Evolutionary conservation across 1,140 invertebrate genomes (phyloP).

Genomic region (Drosophila hydei): DNA sequence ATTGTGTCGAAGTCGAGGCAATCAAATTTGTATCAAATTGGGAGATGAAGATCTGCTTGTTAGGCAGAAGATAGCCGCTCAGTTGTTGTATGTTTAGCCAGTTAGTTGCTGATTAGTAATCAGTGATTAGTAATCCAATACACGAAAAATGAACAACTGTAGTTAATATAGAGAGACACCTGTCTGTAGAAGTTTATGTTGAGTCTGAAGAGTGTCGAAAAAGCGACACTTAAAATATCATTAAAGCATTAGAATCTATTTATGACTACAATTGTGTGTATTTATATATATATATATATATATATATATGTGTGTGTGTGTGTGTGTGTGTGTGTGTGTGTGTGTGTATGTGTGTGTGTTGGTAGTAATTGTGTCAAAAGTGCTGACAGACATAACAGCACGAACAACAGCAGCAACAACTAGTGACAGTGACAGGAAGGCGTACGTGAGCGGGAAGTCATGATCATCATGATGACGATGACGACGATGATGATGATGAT

Average conservation of each 20-base stretch:
- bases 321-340: slow-evolving; percentile 41
- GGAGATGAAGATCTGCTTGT: no score
- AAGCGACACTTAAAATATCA: slow-evolving; percentile 44
- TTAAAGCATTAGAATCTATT: slow-evolving; percentile 43
- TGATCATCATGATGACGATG: slow-evolving; percentile 26
- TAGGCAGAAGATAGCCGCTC: no score
- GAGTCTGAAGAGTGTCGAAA: neutral
- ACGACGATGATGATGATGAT: slow-evolving; percentile 63
- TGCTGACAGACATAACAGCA: slow-evolving; percentile 70
- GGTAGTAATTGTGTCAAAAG: slow-evolving; percentile 71
- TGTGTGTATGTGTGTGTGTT: slow-evolving; percentile 27
- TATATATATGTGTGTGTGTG: neutral
- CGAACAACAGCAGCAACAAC: slow-evolving; percentile 27
- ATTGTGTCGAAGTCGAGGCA: no score
- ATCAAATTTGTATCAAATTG: no score
- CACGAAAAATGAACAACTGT: no score
- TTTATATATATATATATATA: neutral
- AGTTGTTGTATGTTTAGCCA: no score
- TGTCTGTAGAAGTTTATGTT: no score
- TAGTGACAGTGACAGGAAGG: slow-evolving; percentile 17
- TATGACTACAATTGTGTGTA: slow-evolving; percentile 11
- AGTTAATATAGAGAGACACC: no score
- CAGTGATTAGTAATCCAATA: no score
- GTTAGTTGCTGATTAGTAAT: no score
- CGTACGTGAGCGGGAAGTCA: slow-evolving; percentile 12